phyloP scores from a whole-genome alignment of 2,888 invertebrate species.

The Tanytarsus gracilentus region DNA sequence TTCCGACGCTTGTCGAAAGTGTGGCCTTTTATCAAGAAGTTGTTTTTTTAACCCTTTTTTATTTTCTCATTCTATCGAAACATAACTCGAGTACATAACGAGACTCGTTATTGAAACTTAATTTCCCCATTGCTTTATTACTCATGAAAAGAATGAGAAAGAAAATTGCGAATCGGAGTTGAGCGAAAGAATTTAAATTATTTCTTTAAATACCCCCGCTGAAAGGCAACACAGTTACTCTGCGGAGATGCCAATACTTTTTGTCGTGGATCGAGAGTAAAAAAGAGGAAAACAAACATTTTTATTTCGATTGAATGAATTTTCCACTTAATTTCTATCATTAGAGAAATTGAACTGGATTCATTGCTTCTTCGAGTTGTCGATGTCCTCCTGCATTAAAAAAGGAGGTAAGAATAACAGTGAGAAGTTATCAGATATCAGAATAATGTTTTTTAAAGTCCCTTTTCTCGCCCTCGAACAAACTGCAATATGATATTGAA shows the following conservation, averaged over 20 bases:
- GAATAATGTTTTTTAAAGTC: background rate
- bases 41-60: slow-evolving; percentile 4
- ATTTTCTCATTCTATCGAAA: background rate
- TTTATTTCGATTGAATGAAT: slow-evolving; percentile 11
- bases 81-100: slow-evolving; percentile 14
- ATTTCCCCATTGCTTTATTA: slow-evolving; percentile 27
- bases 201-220: background rate
- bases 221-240: background rate
- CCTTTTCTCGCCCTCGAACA: background rate
- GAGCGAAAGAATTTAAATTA: too few relatives aligned
- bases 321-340: slow-evolving; percentile 27
- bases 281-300: slow-evolving; percentile 16
- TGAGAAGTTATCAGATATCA: slow-evolving; percentile 23
- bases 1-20: background rate
- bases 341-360: slow-evolving; percentile 21
- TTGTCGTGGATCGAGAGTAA: background rate
- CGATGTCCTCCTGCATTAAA: background rate
- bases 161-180: background rate
- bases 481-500: slow-evolving; percentile 17
- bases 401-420: background rate
- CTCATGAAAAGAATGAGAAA: slow-evolving; percentile 9
- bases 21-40: background rate
- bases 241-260: too few relatives aligned
- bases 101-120: slow-evolving; percentile 23
- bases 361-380: background rate